These are phyloP conservation scores for Drosophila baimaii DNA, from an alignment of 1,140 invertebrate genomes.

Conservation along the genomic window DNA sequence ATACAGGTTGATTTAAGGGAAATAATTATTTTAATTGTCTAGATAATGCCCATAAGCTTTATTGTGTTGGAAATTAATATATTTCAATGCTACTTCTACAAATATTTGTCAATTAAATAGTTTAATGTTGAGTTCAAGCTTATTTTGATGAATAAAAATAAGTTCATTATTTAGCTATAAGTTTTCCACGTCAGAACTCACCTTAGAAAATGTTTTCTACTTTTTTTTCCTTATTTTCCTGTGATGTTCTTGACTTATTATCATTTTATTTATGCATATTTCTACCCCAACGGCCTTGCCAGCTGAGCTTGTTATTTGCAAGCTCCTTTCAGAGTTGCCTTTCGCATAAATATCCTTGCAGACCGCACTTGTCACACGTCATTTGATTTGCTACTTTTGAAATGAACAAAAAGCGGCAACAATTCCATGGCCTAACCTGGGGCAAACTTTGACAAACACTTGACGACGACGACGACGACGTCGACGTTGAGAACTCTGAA, in stretches of 20 bases:
- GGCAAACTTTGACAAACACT: constrained; percentile 80
- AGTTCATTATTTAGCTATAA: not conserved
- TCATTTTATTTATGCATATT: constrained; percentile 41
- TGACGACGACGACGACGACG: constrained; percentile 37
- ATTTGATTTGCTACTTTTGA: constrained; percentile 77
- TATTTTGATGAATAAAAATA: not conserved
- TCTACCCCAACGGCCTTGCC: constrained; percentile 16
- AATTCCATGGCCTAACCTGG: constrained; percentile 58
- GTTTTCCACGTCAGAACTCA: not conserved
- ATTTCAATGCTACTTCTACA: not conserved
- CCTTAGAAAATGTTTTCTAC: not conserved
- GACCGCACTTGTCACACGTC: constrained; percentile 71
- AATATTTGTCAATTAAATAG: not conserved
- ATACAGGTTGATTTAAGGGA: accelerated
- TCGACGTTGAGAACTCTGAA: constrained; percentile 36
- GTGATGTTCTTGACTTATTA: constrained; percentile 31
- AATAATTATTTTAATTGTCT: not conserved
- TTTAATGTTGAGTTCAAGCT: not conserved
- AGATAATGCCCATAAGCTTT: too few relatives aligned
- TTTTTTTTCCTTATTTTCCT: not conserved
- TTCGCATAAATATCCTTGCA: constrained; percentile 63
- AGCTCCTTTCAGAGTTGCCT: constrained; percentile 18
- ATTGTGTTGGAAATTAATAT: not conserved
- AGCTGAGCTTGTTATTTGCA: constrained; percentile 26
- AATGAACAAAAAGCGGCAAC: constrained; percentile 54